These are phyloP conservation scores for Forficula auricularia DNA, from an alignment of 1,140 invertebrate species.

Conservation along the genomic window DNA sequence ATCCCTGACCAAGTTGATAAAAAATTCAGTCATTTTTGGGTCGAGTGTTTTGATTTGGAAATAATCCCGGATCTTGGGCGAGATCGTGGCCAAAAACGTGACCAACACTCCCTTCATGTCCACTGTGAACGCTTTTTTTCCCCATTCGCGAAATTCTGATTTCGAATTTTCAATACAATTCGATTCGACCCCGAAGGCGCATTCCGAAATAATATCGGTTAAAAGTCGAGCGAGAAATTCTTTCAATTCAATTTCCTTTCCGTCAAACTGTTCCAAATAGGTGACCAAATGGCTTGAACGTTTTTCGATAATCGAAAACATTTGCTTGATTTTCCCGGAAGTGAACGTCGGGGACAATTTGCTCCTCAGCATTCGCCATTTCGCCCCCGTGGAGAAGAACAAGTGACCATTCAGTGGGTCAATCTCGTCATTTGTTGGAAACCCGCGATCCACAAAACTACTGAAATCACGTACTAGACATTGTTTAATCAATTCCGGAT, in stretches of 20 bases:
- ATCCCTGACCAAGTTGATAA: too few relatives aligned
- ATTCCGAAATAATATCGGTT: conserved; percentile 3
- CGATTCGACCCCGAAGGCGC: conserved; percentile 5
- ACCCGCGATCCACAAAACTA: conserved; percentile 23
- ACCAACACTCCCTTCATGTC: too few relatives aligned
- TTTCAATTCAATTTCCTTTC: conserved; percentile 13
- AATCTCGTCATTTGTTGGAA: conserved; percentile 15
- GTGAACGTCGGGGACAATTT: conserved; percentile 32
- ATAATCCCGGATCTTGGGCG: too few relatives aligned
- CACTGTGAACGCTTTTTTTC: conserved; percentile 17
- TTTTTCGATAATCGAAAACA: conserved; percentile 18
- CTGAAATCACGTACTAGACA: conserved; percentile 30
- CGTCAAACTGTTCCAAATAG: conserved; percentile 14
- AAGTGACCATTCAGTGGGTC: conserved; percentile 15
- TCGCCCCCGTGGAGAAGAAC: conserved; percentile 12
- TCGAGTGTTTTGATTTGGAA: too few relatives aligned
- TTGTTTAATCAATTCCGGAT: conserved; percentile 26
- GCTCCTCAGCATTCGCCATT: conserved; percentile 24
- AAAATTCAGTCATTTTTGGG: too few relatives aligned
- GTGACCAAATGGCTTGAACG: conserved; percentile 13
- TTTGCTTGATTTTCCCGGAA: conserved; percentile 24
- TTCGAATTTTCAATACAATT: conserved; percentile 17
- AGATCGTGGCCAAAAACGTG: too few relatives aligned
- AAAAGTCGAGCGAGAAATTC: conserved; percentile 14
- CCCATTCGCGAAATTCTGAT: conserved; percentile 14